Evolutionary conservation across 2,113 vertebrate genomes (phyloP).

Genomic region (Boleophthalmus pectinirostris): DNA sequence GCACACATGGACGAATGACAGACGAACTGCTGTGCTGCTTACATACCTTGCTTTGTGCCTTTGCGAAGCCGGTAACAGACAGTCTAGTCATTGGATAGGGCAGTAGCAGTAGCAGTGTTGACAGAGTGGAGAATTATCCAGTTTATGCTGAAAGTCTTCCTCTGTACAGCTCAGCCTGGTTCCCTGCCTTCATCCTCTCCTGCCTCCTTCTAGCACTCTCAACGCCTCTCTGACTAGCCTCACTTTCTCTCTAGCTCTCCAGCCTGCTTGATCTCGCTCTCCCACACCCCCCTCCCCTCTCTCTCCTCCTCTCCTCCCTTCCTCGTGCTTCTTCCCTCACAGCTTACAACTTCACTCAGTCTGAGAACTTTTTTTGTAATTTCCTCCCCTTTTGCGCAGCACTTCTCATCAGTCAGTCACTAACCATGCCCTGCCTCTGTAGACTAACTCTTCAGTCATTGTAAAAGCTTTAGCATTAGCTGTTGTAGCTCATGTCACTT

Average conservation of each 20-base stretch:
- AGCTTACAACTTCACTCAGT: conserved; percentile 54
- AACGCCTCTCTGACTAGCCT: conserved; percentile 67
- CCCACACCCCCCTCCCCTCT: conserved; percentile 40
- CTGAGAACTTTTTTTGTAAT: conserved; percentile 56
- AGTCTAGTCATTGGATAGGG: conserved; percentile 76
- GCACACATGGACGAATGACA: neutral
- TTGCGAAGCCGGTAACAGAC: conserved; percentile 61
- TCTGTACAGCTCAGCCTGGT: conserved; percentile 60
- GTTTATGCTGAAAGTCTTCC: conserved; percentile 67
- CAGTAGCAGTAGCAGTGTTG: conserved; percentile 31
- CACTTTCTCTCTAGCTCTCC: conserved; percentile 55
- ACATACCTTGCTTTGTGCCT: conserved; percentile 78
- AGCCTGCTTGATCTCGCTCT: conserved; percentile 61
- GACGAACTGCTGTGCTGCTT: conserved; percentile 36
- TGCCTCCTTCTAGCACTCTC: conserved; percentile 75
- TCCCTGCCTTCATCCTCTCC: conserved; percentile 68
- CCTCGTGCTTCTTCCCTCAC: conserved; percentile 35
- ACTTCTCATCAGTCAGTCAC: conserved; percentile 20
- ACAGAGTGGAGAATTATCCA: conserved; percentile 59
- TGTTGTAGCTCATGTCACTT: conserved; percentile 70
- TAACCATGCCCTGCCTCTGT: conserved; percentile 54
- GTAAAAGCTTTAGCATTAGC: conserved; percentile 65
- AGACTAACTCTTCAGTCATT: conserved; percentile 80
- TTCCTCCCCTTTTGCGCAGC: conserved; percentile 44
- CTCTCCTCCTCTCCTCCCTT: conserved; percentile 37